Base-by-base conservation (phyloP, 2,888 invertebrate genomes). In the Escarpia spicata region DNA sequence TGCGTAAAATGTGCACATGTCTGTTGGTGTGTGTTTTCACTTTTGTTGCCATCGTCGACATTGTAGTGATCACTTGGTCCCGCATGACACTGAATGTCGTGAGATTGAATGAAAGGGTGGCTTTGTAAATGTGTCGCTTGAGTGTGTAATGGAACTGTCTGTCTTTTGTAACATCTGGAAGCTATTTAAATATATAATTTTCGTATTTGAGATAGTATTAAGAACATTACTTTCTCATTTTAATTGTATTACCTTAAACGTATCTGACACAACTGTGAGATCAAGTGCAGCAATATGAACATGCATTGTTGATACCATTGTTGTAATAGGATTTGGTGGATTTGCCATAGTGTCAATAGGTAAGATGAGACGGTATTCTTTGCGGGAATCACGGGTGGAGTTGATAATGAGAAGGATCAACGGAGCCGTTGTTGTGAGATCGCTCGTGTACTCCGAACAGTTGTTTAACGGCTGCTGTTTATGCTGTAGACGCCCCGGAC, bases 81-180 rank as follows among this genome's bases (percentile, higher is more conserved):
- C 75, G 75, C 75, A 75, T 75, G 75, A 75, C 75, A 75, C 75
- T 75, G 75, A 26, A 15, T 75, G 75, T 75, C 75, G 75, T 75
- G 75, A 75, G 75, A n/a, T 26, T 26, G 75, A 75, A 75, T 75
- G 75, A 75, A 75, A 75, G 75, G n/a, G n/a, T 75, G 75, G 75
- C 75, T 75, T 75, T 75, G n/a, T 75, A 26, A 26, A 26, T 75
- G 75, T 75, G 75, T 75, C 26, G 75, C 75, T 15, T 75, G 75
- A 26, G 75, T 75, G 75, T 0, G n/a, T 75, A 75, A 26, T 75
- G 26, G 75, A 75, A 75, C 19, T 75, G 6, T 75, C 19, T 4
- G n/a, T 19, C n/a, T 75, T 15, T 75, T n/a, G 19, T 75, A 26
- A 75, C n/a, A 75, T 19, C 19, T 52, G 52, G n/a, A 3, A 75